These are phyloP conservation scores for Hyphantria cunea DNA, from an alignment of 1,140 invertebrate genomes.

Conservation along the genomic window DNA sequence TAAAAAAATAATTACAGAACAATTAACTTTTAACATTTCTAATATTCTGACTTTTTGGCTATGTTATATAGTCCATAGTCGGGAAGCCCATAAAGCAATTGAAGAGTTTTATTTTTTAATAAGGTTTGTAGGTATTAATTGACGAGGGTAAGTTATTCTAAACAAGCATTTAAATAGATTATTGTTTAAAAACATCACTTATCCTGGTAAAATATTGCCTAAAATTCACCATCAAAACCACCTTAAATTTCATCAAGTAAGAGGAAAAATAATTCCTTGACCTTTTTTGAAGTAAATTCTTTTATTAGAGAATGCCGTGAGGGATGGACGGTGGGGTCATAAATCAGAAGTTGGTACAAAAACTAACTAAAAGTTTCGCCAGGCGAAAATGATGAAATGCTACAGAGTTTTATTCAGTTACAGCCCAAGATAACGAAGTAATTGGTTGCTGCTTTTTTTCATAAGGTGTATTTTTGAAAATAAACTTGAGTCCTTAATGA, in stretches of 20 bases:
- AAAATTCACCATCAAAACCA: slow-evolving; percentile 29
- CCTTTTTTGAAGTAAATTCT: slow-evolving; percentile 45
- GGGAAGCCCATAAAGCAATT: too few relatives aligned
- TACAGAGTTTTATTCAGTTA: slow-evolving; percentile 68
- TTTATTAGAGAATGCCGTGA: slow-evolving; percentile 48
- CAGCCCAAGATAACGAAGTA: slow-evolving; percentile 59
- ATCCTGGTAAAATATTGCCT: slow-evolving; percentile 35
- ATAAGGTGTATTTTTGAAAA: neutral
- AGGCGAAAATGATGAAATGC: slow-evolving; percentile 61
- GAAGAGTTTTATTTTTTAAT: too few relatives aligned
- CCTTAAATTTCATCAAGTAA: slow-evolving; percentile 40
- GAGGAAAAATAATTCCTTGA: slow-evolving; percentile 43
- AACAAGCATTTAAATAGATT: too few relatives aligned
- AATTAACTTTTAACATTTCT: too few relatives aligned
- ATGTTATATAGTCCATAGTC: too few relatives aligned
- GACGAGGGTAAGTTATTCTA: too few relatives aligned
- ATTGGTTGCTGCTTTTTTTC: slow-evolving; percentile 46
- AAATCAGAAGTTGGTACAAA: slow-evolving; percentile 66
- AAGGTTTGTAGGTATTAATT: too few relatives aligned
- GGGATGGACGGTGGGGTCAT: slow-evolving; percentile 47
- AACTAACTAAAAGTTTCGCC: slow-evolving; percentile 68
- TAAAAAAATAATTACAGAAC: too few relatives aligned
- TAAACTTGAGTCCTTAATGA: neutral
- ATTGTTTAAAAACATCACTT: slow-evolving; percentile 13
- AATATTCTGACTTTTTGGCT: too few relatives aligned